Evolutionary conservation across 2,113 vertebrate species (phyloP), one percentile per base, ranked within the genome.

Genomic region (Taurulus bubalis): DNA sequence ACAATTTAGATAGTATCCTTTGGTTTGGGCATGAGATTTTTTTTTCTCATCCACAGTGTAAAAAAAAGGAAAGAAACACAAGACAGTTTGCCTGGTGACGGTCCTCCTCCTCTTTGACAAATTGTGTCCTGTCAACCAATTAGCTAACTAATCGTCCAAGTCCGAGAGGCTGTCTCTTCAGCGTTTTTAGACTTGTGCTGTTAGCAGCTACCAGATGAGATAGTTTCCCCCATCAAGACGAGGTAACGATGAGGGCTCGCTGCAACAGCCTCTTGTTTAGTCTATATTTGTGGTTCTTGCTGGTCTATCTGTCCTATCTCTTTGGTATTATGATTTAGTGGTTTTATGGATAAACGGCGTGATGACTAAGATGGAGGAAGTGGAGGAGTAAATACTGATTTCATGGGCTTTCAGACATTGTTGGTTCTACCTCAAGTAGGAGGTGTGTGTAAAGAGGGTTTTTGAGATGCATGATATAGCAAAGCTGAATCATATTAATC

Each of bases 321-420:
- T 65, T 40, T 28, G 36, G 34, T 63, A 45, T 65, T 66, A 1
- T 72, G 36, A 76, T 83, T 65, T 65, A 24, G n/a, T 40, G 49
- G 20, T 75, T 42, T 72, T 89, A 20, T 55, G 22, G 69, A 75
- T 47, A 83, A 34, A 69, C 75, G 75, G 49, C 79, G 51, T 20
- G 34, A 71, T 82, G 85, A 85, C 62, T 79, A 75, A 75, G 76
- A 79, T 78, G 77, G 69, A 83, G 77, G 68, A 83, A 83, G 77
- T 74, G 53, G 65, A 84, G 80, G 83, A 60, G 72, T 82, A 85
- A 88, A 87, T 60, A 73, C 51, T 49, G 56, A 78, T 82, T 86
- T 82, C 69, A 73, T 79, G 6, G 1, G 47, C 75, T 79, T 75
- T 74, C 77, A 8, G 72, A 71, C 68, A 36, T 56, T 68, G 59